Evolutionary conservation across 2,113 vertebrate species (phyloP).

Genomic region (Pseudorhombus dupliciocellatus): DNA sequence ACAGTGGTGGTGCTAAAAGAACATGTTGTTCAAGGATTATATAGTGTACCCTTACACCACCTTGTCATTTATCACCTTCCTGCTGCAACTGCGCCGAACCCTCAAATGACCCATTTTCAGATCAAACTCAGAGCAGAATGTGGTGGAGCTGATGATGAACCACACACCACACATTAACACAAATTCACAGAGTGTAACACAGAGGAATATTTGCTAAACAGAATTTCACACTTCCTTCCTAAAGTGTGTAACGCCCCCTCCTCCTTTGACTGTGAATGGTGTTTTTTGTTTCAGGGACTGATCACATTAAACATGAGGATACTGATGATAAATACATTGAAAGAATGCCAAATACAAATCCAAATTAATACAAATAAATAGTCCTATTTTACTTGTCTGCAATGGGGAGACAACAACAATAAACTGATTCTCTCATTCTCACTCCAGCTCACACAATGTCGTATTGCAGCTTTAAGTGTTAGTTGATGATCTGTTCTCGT

Average conservation of each 20-base stretch:
- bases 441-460: background rate
- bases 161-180: background rate
- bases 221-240: constrained; percentile 56
- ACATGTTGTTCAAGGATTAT: constrained; percentile 2
- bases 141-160: background rate
- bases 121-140: background rate
- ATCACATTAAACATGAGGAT: background rate
- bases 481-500: background rate
- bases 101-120: background rate
- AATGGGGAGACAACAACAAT: background rate
- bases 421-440: background rate
- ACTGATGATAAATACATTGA: background rate
- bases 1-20: background rate
- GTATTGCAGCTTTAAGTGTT: background rate
- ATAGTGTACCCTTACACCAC: background rate
- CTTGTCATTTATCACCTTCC: background rate
- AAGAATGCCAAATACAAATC: no score
- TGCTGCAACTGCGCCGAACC: background rate
- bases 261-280: background rate
- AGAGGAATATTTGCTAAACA: constrained; percentile 1
- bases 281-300: constrained; percentile 18
- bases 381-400: no score
- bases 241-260: constrained; percentile 1
- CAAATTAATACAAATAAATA: background rate
- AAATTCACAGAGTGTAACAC: background rate